These are phyloP conservation scores for Yponomeuta cagnagella DNA, from an alignment of 2,888 invertebrate genomes.

Conservation along the genomic window DNA sequence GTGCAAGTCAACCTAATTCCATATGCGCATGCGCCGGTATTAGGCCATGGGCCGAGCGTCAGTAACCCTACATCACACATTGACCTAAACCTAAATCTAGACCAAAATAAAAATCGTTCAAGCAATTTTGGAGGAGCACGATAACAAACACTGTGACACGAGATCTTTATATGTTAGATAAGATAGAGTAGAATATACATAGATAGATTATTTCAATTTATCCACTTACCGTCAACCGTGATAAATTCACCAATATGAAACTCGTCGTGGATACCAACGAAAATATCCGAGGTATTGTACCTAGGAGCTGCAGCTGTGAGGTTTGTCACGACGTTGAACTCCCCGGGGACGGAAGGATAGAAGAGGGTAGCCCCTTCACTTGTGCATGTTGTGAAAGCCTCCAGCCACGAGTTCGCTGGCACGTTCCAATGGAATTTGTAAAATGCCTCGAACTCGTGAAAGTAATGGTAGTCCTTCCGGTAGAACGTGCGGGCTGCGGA, in stretches of 20 bases:
- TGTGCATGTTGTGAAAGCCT: constrained; percentile 34
- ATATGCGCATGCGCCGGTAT: too few relatives aligned
- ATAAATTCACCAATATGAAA: constrained; percentile 37
- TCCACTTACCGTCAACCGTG: constrained; percentile 39
- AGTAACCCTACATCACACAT: too few relatives aligned
- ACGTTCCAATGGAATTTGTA: constrained; percentile 39
- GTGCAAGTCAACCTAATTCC: too few relatives aligned
- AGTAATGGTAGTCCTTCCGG: constrained; percentile 38
- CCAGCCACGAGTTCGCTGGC: constrained; percentile 27
- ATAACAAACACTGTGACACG: too few relatives aligned
- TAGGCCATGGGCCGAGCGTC: too few relatives aligned
- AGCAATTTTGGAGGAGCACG: too few relatives aligned
- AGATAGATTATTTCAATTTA: too few relatives aligned
- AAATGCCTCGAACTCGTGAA: constrained; percentile 35
- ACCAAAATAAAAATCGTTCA: too few relatives aligned
- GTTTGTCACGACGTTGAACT: constrained; percentile 35
- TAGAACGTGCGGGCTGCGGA: constrained; percentile 26
- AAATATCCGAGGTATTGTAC: constrained; percentile 32
- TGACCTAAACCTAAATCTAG: too few relatives aligned
- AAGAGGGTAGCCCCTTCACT: constrained; percentile 40
- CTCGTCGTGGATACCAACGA: constrained; percentile 37
- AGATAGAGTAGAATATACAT: too few relatives aligned
- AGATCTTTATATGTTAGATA: too few relatives aligned
- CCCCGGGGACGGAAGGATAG: constrained; percentile 32
- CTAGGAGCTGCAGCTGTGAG: constrained; percentile 23